Base-by-base conservation (phyloP, 2,797 vertebrate species). In the Lutjanus argentimaculatus region DNA sequence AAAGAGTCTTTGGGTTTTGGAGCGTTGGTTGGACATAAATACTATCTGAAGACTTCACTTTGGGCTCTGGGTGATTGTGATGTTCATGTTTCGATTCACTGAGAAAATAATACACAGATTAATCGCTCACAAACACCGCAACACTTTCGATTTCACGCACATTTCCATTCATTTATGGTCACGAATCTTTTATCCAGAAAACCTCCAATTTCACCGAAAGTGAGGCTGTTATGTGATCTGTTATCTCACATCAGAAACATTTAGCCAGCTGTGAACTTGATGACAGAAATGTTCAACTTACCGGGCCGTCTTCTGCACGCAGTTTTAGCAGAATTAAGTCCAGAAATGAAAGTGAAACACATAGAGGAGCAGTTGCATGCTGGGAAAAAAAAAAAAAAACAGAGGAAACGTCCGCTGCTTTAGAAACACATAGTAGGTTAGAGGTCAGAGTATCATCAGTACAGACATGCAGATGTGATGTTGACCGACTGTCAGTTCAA, bases 271-370 rank as follows among this genome's bases (percentile, higher is more conserved):
- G 14, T 8, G 1, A 6, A 5, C 25, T 4, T 10, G 14, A 19
- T 17, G 11, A 42, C 1, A 19, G 17, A 42, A 48, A 8, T 1
- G 1, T 15, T 65, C 2, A 2, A 43, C 72, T 87, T 69, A 91
- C 92, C 61, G 22, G 6, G 56, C 66, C 6, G 66, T 62, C 25
- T 3, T 8, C 12, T 5, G 43, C 22, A 0, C 21, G n/a, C 0
- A 15, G 52, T 0, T 22, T n/a, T 22, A 58, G 6, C 2, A 3
- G 2, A 19, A 19, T n/a, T 0, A 7, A 8, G 2, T 13, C 3
- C 57, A 72, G 77, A 16, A 92, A 30, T 80, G 94, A 95, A 95
- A 95, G 91, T 90, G 93, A 95, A 96, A 90, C 36, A 55, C 14
- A 13, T 7, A 21, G 15, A 9, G 0, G 9, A 52, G 1, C 49